Conservation (phyloP, 2,888 invertebrate genomes). For the Ophion slaviceki region DNA sequence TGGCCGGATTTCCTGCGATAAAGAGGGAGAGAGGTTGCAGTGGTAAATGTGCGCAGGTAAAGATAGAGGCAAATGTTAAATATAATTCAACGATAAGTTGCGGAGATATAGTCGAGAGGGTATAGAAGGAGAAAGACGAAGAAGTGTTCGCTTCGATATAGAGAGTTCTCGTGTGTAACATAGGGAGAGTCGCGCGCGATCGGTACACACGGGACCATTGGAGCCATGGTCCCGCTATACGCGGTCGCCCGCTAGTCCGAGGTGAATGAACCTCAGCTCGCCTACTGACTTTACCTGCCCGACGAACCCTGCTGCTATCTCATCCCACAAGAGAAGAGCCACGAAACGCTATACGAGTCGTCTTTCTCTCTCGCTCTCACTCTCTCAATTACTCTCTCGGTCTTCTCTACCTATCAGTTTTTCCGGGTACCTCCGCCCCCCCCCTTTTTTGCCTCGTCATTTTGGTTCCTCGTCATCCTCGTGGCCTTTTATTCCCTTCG, state of each 20-base stretch:
- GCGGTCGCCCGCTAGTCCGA: conserved; percentile 83
- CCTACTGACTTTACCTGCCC: conserved; percentile 83
- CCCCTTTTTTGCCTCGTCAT: conserved; percentile 16
- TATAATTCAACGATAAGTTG: conserved; percentile 25
- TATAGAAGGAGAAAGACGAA: conserved; percentile 5
- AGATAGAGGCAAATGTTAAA: conserved; percentile 2
- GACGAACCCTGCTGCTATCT: conserved; percentile 73
- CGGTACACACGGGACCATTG: conserved; percentile 79
- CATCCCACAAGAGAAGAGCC: conserved; percentile 58
- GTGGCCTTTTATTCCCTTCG: conserved; percentile 20
- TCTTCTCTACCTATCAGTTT: not conserved
- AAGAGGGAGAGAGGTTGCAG: not conserved
- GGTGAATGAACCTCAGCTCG: conserved; percentile 82
- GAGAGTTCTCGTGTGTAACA: conserved; percentile 37
- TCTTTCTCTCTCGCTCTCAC: conserved; percentile 43
- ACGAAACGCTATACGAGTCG: conserved; percentile 41
- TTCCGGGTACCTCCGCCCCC: conserved; percentile 20
- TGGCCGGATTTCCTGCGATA: conserved; percentile 6
- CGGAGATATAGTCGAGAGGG: conserved; percentile 5
- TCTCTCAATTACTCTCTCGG: conserved; percentile 11
- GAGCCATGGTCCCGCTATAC: conserved; percentile 83
- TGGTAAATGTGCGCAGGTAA: not conserved
- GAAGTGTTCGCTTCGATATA: conserved; percentile 30
- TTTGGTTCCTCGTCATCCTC: conserved; percentile 18
- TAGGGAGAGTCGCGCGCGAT: conserved; percentile 34